Evolutionary conservation across 2,797 vertebrate species (phyloP).

Genomic region (Xenopus petersii): DNA sequence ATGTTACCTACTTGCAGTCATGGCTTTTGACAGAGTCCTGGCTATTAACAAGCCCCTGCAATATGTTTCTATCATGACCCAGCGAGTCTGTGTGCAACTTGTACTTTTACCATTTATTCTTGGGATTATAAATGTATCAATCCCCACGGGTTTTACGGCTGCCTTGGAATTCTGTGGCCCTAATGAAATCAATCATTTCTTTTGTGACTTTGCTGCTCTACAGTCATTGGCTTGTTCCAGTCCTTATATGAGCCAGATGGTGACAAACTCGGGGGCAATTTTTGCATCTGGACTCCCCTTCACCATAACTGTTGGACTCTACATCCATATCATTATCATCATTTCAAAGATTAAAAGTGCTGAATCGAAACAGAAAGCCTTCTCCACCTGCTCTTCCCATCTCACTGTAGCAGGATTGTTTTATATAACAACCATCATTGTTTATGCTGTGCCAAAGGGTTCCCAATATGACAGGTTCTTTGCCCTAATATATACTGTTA

Average conservation of each 20-base stretch:
- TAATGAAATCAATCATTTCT: slow-evolving; percentile 29
- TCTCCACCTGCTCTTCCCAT: slow-evolving; percentile 34
- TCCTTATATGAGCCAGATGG: not conserved
- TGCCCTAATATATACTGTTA: slow-evolving; percentile 14
- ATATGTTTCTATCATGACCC: slow-evolving; percentile 18
- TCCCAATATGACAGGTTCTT: slow-evolving; percentile 27
- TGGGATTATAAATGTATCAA: slow-evolving; percentile 1
- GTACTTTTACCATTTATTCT: slow-evolving; percentile 2
- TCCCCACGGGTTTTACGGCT: slow-evolving; percentile 3
- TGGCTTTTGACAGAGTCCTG: slow-evolving; percentile 20
- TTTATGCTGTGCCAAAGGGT: slow-evolving; percentile 10
- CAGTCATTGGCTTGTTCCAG: slow-evolving; percentile 24
- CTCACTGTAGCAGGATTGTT: slow-evolving; percentile 18
- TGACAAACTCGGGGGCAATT: slow-evolving; percentile 2
- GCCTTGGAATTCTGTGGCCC: slow-evolving; percentile 17
- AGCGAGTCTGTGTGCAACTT: not conserved
- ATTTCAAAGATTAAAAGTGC: slow-evolving; percentile 4
- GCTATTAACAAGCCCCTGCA: slow-evolving; percentile 27
- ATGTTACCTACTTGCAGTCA: not conserved
- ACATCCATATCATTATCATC: slow-evolving; percentile 7
- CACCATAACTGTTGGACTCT: not conserved
- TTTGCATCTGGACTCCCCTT: not conserved
- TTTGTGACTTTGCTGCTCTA: slow-evolving; percentile 19
- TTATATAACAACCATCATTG: slow-evolving; percentile 18
- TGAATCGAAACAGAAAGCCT: not conserved